Evolutionary conservation across 2,888 invertebrate species (phyloP), one percentile per base, ranked within the genome.

Genomic region (Panzeria rudis): DNA sequence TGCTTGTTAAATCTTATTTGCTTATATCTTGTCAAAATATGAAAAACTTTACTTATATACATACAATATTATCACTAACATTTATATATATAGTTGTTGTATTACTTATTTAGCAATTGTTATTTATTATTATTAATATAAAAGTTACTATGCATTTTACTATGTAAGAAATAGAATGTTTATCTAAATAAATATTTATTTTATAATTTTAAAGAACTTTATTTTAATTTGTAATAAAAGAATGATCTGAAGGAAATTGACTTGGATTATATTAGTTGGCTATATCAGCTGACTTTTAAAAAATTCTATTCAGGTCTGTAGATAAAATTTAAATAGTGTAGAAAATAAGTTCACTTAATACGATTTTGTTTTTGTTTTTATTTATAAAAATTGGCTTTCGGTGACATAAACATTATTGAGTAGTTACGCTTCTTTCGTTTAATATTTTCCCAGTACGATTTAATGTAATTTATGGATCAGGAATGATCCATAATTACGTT

Each of bases 91-190:
- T 75, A 56, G 54, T 84, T 75, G 56, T 79, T 69, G 20, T 71
- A 5, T 71, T 69, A 50, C 8, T 38, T 59, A 52, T 29, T 59
- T 61, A 56, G 75, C 38, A 72, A 47, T 80, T 86, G 80, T 83
- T 83, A 86, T 86, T 78, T 83, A 83, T 81, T 83, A 83, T 73
- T 73, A 75, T 64, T 68, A 66, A 82, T 56, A 44, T 52, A 76
- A 82, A 54, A 79, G 79, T 79, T 85, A 75, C 76, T 80, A 68
- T 79, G 68, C 76, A 79, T 9, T 68, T 71, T 77, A 80, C 62
- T 23, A 32, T 62, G 32, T 71, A 79, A 69, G 56, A 61, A 20
- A 41, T 50, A 52, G 23, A 23, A 47, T 20, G 9, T 62, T 8
- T 54, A 73, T 5, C 50, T 38, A 32, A 78, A 76, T 59, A 80